These are phyloP conservation scores for Pantherophis guttatus DNA, from an alignment of 2,113 vertebrate species.

Conservation along the genomic window DNA sequence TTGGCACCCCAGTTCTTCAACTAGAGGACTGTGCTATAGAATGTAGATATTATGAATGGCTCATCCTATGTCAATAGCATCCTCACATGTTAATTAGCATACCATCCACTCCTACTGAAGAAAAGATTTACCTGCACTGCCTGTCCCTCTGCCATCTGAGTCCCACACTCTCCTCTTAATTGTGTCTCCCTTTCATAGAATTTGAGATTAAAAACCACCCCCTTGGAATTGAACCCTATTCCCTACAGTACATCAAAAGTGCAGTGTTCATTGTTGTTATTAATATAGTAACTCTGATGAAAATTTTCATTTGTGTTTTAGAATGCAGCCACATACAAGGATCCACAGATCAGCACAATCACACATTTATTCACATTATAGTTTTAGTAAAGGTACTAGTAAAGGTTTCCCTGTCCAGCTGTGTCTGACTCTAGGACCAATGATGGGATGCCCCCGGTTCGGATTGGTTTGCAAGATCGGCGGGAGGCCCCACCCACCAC, in stretches of 20 bases:
- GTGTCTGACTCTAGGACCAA: too few species aligned
- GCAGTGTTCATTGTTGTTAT: neutral
- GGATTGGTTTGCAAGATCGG: too few species aligned
- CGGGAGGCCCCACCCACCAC: too few species aligned
- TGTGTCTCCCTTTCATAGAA: neutral
- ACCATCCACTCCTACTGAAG: neutral
- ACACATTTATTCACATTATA: neutral
- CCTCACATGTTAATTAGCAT: neutral
- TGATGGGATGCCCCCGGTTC: too few species aligned
- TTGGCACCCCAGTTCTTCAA: neutral
- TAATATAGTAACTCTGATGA: neutral
- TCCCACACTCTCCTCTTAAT: neutral
- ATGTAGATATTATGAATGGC: neutral
- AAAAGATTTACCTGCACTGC: neutral
- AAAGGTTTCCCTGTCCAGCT: too few species aligned
- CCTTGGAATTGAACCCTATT: neutral
- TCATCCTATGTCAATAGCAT: neutral
- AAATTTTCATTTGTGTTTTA: neutral
- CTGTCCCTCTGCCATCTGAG: neutral
- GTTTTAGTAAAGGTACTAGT: neutral
- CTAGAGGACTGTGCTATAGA: neutral
- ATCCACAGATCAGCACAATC: neutral
- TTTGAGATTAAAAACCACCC: neutral
- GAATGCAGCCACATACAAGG: neutral
- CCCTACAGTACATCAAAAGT: neutral